Evolutionary conservation across 1,140 invertebrate genomes (phyloP).

Genomic region (Pemphigus obesinymphae): DNA sequence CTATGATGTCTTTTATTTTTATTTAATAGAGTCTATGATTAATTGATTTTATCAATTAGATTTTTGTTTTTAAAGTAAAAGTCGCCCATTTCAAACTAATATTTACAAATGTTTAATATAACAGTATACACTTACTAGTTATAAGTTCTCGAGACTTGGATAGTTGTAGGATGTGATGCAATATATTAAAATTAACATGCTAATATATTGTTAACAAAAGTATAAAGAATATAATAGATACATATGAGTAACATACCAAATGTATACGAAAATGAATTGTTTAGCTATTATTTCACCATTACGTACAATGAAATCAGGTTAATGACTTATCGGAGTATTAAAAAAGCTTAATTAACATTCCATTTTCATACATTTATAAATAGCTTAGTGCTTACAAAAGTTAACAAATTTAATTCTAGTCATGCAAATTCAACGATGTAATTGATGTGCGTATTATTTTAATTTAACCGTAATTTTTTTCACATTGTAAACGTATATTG

Average conservation of each 20-base stretch:
- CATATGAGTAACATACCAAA: neutral
- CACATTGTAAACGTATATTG: neutral
- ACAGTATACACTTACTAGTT: too few relatives aligned
- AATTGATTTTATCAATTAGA: too few relatives aligned
- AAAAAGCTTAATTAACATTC: slow-evolving; percentile 26
- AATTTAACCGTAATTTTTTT: neutral
- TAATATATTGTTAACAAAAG: too few relatives aligned
- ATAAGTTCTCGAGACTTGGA: too few relatives aligned
- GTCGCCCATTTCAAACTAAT: too few relatives aligned
- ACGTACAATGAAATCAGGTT: neutral
- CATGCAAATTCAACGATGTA: neutral
- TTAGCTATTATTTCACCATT: slow-evolving; percentile 7
- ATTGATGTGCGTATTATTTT: neutral
- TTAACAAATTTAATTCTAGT: neutral
- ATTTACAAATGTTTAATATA: too few relatives aligned
- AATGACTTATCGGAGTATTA: neutral
- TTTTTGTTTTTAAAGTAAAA: too few relatives aligned
- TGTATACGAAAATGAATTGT: slow-evolving; percentile 4
- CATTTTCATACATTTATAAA: slow-evolving; percentile 15
- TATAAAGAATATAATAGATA: neutral
- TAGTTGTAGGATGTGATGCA: too few relatives aligned
- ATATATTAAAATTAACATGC: too few relatives aligned
- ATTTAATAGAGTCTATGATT: too few relatives aligned
- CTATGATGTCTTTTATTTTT: too few relatives aligned
- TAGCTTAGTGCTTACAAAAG: neutral